phyloP scores from a whole-genome alignment of 2,113 vertebrate species.

The Alethe diademata region DNA sequence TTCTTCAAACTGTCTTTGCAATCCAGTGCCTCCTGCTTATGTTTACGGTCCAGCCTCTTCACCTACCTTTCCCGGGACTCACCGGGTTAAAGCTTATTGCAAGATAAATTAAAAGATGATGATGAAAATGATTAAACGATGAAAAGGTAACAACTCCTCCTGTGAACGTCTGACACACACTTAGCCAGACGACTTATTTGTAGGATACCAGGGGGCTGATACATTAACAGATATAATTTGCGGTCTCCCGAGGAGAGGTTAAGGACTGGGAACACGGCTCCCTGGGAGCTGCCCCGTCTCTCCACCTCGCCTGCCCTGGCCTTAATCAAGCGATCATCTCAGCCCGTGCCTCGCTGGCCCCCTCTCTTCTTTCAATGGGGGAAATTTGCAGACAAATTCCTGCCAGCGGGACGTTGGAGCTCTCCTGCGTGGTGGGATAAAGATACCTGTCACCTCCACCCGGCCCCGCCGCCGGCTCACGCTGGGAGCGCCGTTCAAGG shows the following conservation, averaged over 20 bases:
- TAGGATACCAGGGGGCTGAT: conserved; percentile 68
- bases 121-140: conserved; percentile 30
- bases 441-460: conserved; percentile 86
- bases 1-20: not conserved
- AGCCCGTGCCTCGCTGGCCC: conserved; percentile 80
- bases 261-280: conserved; percentile 81
- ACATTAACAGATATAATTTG: conserved; percentile 79
- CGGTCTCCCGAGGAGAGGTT: conserved; percentile 85
- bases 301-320: conserved; percentile 76
- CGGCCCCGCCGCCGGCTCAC: conserved; percentile 71
- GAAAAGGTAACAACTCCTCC: conserved; percentile 34
- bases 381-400: conserved; percentile 90
- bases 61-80: not conserved
- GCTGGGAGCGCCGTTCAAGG: conserved; percentile 78
- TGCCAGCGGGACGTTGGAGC: conserved; percentile 85
- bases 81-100: conserved; percentile 4
- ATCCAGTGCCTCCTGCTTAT: not conserved
- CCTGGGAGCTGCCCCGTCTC: conserved; percentile 75
- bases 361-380: conserved; percentile 82
- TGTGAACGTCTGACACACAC: conserved; percentile 15
- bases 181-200: conserved; percentile 62
- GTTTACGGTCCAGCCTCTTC: not conserved
- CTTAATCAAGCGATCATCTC: conserved; percentile 96
- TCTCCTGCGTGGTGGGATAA: conserved; percentile 80
- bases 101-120: conserved; percentile 34